Evolutionary conservation across 2,797 vertebrate species (phyloP), one percentile per base, ranked within the genome.

Genomic region (Enteromius anoplus): DNA sequence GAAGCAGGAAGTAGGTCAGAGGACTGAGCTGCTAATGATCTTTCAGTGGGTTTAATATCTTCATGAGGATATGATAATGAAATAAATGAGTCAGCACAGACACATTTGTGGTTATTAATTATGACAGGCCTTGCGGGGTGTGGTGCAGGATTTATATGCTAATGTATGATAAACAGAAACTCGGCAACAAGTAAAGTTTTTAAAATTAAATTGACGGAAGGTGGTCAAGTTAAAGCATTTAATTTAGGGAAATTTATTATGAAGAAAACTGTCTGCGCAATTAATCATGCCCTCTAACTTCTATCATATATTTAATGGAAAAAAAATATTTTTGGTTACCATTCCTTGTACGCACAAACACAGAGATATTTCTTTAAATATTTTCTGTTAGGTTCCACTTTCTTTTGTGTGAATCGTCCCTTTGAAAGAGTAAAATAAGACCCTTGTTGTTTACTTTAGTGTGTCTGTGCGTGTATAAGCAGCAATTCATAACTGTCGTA

Each of bases 1-100:
- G 62, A 78, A 26, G 69, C 37, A 75, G 65, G 81, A 86, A 86
- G 68, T 81, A 80, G 88, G 86, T 87, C 85, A 86, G 80, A 82
- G 81, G 68, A 86, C 80, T 68, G 77, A 85, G 47, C 75, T 84
- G 83, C 82, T 88, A 87, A 88, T 90, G 86, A 79, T 85, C 78
- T 83, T 69, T 73, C 81, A 77, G 71, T 83, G 82, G 78, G 68
- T 89, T 90, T 89, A 89, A 87, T 86, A 65, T 85, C 32, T 89
- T 81, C 69, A 84, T 80, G 71, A 87, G 82, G 76, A 68, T 84
- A 82, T 82, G 84, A 85, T 86, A 87, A 86, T 86, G 37, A 76
- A 71, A 69, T 84, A 78, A 84, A 88, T 81, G 81, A 81, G 86
- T 81, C 80, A 76, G 83, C 80, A 58, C 34, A 81, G 75, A 55